Evolutionary conservation across 2,888 invertebrate species (phyloP).

Genomic region (Drosophila dives): DNA sequence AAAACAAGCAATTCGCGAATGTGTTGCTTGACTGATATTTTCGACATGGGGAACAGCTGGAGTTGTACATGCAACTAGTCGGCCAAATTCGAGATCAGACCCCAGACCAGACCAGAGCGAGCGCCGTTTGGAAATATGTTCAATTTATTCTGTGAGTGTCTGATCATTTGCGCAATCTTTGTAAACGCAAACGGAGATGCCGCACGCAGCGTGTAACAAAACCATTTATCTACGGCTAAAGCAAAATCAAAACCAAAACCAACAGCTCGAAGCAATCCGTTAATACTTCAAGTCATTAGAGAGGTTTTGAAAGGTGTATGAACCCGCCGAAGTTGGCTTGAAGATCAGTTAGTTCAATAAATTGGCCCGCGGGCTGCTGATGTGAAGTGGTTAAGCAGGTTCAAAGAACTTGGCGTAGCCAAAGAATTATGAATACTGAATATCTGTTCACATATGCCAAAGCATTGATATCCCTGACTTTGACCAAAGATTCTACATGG

Average conservation of each 20-base stretch:
- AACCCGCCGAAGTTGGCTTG: conserved; percentile 49
- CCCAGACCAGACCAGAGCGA: neutral
- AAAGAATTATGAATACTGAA: conserved; percentile 44
- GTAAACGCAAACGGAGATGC: conserved; percentile 32
- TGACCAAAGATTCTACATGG: conserved; percentile 39
- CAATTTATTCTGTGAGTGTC: conserved; percentile 16
- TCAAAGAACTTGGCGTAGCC: conserved; percentile 54
- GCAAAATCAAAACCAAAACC: neutral
- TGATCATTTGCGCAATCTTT: conserved; percentile 42
- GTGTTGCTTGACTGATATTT: conserved; percentile 32
- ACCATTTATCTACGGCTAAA: conserved; percentile 16
- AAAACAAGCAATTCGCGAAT: conserved; percentile 48
- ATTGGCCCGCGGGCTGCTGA: conserved; percentile 44
- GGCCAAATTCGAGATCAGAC: conserved; percentile 6
- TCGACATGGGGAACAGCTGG: conserved; percentile 22
- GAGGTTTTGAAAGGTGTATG: conserved; percentile 76
- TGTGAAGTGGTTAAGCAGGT: conserved; percentile 53
- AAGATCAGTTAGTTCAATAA: conserved; percentile 22
- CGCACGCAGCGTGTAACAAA: conserved; percentile 45
- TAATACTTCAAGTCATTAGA: conserved; percentile 67
- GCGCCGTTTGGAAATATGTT: conserved; percentile 7
- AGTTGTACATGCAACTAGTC: conserved; percentile 18
- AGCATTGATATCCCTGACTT: conserved; percentile 54
- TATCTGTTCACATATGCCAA: conserved; percentile 10
- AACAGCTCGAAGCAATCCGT: conserved; percentile 52